Evolutionary conservation across 1,140 invertebrate genomes (phyloP).

Genomic region (Pararge aegeria): DNA sequence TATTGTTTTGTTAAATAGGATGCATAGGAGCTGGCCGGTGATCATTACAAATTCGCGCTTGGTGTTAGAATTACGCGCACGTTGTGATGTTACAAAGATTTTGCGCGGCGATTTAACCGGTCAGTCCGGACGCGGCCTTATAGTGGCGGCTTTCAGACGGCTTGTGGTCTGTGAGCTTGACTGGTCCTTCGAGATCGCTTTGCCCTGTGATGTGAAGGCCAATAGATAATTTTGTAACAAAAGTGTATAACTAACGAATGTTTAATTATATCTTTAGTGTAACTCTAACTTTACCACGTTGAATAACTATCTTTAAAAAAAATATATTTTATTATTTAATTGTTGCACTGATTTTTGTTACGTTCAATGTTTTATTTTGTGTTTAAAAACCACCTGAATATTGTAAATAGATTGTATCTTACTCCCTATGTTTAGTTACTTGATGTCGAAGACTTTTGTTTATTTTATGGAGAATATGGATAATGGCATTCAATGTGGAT

Average conservation of each 20-base stretch:
- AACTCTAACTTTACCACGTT: constrained; percentile 72
- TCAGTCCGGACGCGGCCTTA: neutral
- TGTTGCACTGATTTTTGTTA: constrained; percentile 78
- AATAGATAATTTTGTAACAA: constrained; percentile 75
- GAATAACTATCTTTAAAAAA: constrained; percentile 58
- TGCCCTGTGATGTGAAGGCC: constrained; percentile 75
- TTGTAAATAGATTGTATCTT: constrained; percentile 70
- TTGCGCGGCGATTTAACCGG: too few species aligned
- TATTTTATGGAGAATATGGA: constrained; percentile 64
- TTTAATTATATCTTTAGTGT: constrained; percentile 65
- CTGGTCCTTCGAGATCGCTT: constrained; percentile 55
- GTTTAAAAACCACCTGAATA: constrained; percentile 64
- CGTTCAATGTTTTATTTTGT: constrained; percentile 74
- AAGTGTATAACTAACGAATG: constrained; percentile 71
- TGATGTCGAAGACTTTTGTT: constrained; percentile 69
- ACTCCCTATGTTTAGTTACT: constrained; percentile 65
- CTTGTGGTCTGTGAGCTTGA: constrained; percentile 36
- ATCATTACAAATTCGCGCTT: too few species aligned
- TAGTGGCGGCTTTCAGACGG: neutral
- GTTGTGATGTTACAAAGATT: too few species aligned
- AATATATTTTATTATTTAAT: constrained; percentile 73
- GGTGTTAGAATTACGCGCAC: too few species aligned
- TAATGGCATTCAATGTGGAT: constrained; percentile 67
- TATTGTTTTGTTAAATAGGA: neutral
- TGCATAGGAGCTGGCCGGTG: neutral